Percentiles rank a stretch among this genome's conserved stretches.
Evolutionary conservation across 2,113 vertebrate genomes (phyloP).

Genomic region (Brachyhypopomus gauderio): DNA sequence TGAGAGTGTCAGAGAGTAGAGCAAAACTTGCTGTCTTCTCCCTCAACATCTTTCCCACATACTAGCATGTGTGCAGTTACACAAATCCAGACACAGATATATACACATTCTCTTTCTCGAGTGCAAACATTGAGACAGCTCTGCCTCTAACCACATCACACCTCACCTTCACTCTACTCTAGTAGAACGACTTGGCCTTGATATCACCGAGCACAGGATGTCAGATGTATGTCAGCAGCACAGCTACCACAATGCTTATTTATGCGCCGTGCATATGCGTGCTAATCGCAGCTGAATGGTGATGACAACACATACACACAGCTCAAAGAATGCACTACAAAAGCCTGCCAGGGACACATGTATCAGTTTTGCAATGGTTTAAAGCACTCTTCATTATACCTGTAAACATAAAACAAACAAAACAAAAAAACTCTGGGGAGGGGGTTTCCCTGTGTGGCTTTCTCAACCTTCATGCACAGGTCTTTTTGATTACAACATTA

Average conservation of each 20-base stretch:
- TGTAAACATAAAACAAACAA: not conserved
- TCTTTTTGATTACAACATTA: not conserved
- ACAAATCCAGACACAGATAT: conserved; percentile 29
- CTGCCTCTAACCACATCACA: conserved; percentile 40
- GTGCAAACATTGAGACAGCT: conserved; percentile 21
- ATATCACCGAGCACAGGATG: conserved; percentile 57
- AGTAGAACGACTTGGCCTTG: conserved; percentile 40
- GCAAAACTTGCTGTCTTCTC: conserved; percentile 7
- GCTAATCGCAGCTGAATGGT: conserved; percentile 34
- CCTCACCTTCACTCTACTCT: conserved; percentile 46
- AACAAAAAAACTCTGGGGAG: not conserved
- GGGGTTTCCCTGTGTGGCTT: conserved; percentile 2
- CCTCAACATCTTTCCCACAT: not conserved
- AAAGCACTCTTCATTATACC: not conserved
- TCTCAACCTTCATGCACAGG: not conserved
- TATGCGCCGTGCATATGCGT: not conserved
- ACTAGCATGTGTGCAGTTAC: conserved; percentile 16
- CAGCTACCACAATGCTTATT: conserved; percentile 38
- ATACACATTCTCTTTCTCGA: not conserved
- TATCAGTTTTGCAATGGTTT: not conserved
- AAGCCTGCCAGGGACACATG: not conserved
- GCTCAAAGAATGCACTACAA: not conserved
- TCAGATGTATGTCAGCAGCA: conserved; percentile 44
- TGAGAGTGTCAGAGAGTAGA: conserved; percentile 27
- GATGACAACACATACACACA: conserved; percentile 30